These are phyloP conservation scores for Griposia aprilina DNA, from an alignment of 2,888 invertebrate genomes.

Conservation along the genomic window DNA sequence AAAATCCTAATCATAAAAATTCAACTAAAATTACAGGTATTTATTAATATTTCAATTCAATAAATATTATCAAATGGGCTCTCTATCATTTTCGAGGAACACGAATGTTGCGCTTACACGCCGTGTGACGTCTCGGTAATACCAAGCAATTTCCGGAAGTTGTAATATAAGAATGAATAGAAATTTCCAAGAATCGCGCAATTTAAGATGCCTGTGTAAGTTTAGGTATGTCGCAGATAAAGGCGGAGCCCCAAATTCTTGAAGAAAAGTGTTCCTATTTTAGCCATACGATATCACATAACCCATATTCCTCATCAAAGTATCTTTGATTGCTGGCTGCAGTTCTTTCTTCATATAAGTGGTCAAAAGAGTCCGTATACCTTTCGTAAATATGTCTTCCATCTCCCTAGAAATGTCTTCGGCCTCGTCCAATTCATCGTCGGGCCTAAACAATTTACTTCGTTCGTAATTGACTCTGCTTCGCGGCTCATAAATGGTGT, in stretches of 20 bases:
- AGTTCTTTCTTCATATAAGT: constrained; percentile 96
- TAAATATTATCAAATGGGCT: constrained; percentile 15
- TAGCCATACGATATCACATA: constrained; percentile 96
- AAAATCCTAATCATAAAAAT: constrained; percentile 39
- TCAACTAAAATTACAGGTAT: constrained; percentile 6
- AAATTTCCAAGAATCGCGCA: not conserved
- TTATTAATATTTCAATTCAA: constrained; percentile 16
- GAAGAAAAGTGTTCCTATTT: constrained; percentile 11
- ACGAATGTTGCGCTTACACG: not conserved
- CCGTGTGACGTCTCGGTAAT: too few species aligned
- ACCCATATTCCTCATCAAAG: constrained; percentile 96
- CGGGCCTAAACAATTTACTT: constrained; percentile 87
- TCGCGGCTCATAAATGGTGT: constrained; percentile 81
- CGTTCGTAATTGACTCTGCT: constrained; percentile 85
- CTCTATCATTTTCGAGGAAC: not conserved
- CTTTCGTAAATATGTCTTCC: constrained; percentile 96
- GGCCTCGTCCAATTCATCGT: constrained; percentile 90
- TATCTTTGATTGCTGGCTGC: constrained; percentile 96
- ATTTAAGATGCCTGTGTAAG: too few species aligned
- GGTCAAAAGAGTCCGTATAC: constrained; percentile 94
- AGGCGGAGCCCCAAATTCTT: not conserved
- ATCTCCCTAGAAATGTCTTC: constrained; percentile 94
- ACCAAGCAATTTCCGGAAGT: not conserved
- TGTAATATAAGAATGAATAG: not conserved
- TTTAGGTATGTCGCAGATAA: not conserved